Evolutionary conservation across 2,113 vertebrate genomes (phyloP), one percentile per base, ranked within the genome.

Genomic region (Stomatorhinus ivindoensis): DNA sequence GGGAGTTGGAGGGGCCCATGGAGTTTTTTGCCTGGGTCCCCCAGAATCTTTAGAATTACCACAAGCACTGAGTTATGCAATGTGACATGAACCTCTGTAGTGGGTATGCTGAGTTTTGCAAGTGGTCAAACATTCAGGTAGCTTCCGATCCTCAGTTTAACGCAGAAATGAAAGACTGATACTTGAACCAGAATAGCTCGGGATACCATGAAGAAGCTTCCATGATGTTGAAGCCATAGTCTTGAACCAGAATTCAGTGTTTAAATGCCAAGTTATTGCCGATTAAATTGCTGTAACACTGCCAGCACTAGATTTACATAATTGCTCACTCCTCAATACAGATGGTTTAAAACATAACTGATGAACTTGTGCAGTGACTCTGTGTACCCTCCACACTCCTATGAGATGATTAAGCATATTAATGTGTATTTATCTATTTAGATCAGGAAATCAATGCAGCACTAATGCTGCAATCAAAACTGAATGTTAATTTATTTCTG

Each of bases 231-330:
- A 82, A 82, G 11, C 76, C 76, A 82, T 27, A 82, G 35, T 39
- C 76, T 19, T 44, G 76, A 39, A 82, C 15, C 35, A 21, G 42
- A 39, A 42, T 58, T 87, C 86, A 58, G 44, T 35, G 50, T 51
- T 55, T 87, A 51, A 48, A 27, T 87, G 48, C 19, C 48, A 47
- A 35, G 61, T 50, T 80, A 53, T 39, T n/a, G 65, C 69, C 51
- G 27, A 69, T 65, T 80, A 82, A 88, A 88, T 80, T 88, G 46
- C 88, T 88, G 17, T 88, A 88, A 35, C 69, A 24, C 31, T 42
- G 61, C 47, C 44, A 21, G 46, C 6, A 39, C 35, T 80, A 35
- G 48, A 50, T 88, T 88, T 73, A 31, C 31, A 80, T 88, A 88
- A 88, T 80, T 88, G 48, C 69, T 19, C 88, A 53, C 88, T 48